Base-by-base conservation (phyloP, 2,888 invertebrate species). In the Caenorhabditis macrosperma region DNA sequence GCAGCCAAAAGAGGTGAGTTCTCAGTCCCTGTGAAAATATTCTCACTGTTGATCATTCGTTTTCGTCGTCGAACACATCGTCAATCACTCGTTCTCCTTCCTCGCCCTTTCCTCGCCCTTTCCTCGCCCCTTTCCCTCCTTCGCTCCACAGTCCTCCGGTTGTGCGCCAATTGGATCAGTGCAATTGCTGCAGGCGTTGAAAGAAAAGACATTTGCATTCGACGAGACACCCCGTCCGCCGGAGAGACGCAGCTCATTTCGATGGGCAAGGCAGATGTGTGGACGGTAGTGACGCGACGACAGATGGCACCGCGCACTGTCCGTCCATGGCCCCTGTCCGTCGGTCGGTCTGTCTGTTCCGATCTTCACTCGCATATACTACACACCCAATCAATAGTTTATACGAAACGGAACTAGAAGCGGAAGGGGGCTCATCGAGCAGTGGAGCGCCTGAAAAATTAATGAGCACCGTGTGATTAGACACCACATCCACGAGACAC, bases 1-100 rank as follows among this genome's bases (percentile, higher is more conserved):
- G 92, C 92, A 0, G 88, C 91, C 10, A 85, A 83, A 3, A 87
- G 85, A 35, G 92, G 92, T 84, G 15, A 26, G 81, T 54, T 12
- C 5, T 15, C 30, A 26, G 28, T 6, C 5, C 7, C 22, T 22
- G 26, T 22, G 38, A n/a, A 35, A 17, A n/a, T 35, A 24, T 64
- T 20, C 50, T 22, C n/a, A 12, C 30, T 15, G 38, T n/a, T 48
- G 4, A 12, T 48, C 20, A 3, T 48, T 61, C 28, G 33, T n/a
- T 12, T 55, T 15, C 17, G 41, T 67, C 20, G 30, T 48, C 38
- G 33, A 33, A 33, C n/a, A 33, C 33, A 5, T 28, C 35, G 41
- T 44, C 66, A 41, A 55, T 46, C 67, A 46, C 44, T 17, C 48
- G 48, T 24, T n/a, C n/a, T n/a, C n/a, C 15, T 57, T 41, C 44